phyloP scores from a whole-genome alignment of 2,113 vertebrate species.

The Myiopsitta monachus region DNA sequence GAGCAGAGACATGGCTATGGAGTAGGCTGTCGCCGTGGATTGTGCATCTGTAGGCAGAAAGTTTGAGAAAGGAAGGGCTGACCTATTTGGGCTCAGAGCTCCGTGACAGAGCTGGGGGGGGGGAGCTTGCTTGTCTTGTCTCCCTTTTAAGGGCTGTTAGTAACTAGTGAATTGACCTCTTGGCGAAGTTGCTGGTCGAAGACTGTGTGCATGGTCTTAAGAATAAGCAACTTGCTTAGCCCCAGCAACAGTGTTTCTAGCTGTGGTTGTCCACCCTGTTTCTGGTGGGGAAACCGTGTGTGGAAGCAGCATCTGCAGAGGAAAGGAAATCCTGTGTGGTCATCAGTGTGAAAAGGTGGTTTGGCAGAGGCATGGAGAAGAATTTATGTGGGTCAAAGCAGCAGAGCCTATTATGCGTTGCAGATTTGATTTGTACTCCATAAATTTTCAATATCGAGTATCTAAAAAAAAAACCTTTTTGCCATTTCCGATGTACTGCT shows the following conservation, averaged over 20 bases:
- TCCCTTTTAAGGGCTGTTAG: not conserved
- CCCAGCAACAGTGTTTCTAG: not conserved
- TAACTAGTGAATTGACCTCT: not conserved
- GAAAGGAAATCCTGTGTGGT: not conserved
- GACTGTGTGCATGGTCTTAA: not conserved
- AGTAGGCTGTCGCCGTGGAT: not conserved
- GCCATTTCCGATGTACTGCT: not conserved
- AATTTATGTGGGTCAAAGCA: not conserved
- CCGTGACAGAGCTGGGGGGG: accelerated
- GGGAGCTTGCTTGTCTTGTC: not conserved
- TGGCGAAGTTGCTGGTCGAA: not conserved
- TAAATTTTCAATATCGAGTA: not conserved
- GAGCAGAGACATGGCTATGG: not conserved
- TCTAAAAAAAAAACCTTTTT: constrained; percentile 42
- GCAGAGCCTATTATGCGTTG: not conserved
- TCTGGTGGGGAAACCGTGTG: not conserved
- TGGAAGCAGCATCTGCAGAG: not conserved
- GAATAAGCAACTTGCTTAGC: not conserved
- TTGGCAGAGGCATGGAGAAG: not conserved
- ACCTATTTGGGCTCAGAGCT: not conserved
- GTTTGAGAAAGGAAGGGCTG: not conserved
- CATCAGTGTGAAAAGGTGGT: not conserved
- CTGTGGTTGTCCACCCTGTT: not conserved
- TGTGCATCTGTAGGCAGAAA: not conserved
- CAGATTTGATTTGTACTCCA: not conserved